Evolutionary conservation across 2,113 vertebrate genomes (phyloP), one percentile per base, ranked within the genome.

Genomic region (Cercopithecus mona): DNA sequence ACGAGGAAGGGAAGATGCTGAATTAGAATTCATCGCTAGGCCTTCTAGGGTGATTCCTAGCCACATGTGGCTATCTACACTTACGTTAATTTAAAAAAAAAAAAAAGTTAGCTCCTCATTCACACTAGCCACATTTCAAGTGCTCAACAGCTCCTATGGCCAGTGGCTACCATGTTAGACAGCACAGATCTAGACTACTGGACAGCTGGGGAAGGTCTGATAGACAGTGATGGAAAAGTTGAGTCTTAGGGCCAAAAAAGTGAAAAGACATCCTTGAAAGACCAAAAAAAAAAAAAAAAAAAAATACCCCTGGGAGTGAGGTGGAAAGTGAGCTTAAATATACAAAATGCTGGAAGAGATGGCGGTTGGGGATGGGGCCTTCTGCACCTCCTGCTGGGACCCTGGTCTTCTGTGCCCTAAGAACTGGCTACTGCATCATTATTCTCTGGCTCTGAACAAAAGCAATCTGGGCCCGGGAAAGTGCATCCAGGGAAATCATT

Each of bases 361-460:
- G 4, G 35, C 1, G 17, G 40, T 40, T 16, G 27, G 55, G 25
- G 23, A 50, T 79, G 18, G 22, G 17, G 48, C n/a, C 9, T 32
- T 23, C 14, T 81, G 27, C 20, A 87, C 64, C 64, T 55, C 64
- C 57, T 30, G 22, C 27, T 38, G 32, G 11, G 25, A 80, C 30
- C 43, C 45, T 4, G 13, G 45, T 12, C 45, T 55, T 68, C 20
- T 1, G 5, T 1, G 38, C 40, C 59, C 38, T 25, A 18, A 94
- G 78, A 88, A 88, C 8, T 0, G 0, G 43, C 68, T 81, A 45
- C 5, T 72, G 68, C 40, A 88, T 81, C 72, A 73, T 35, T 70
- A 64, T 87, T 59, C 57, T 68, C 83, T 94, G 93, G 27, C 87
- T 96, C 66, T 82, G 68, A 93, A 96, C 59, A 87, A 97, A 93